Evolutionary conservation across 2,113 vertebrate species (phyloP), one percentile per base, ranked within the genome.

Genomic region (Nettapus auritus): DNA sequence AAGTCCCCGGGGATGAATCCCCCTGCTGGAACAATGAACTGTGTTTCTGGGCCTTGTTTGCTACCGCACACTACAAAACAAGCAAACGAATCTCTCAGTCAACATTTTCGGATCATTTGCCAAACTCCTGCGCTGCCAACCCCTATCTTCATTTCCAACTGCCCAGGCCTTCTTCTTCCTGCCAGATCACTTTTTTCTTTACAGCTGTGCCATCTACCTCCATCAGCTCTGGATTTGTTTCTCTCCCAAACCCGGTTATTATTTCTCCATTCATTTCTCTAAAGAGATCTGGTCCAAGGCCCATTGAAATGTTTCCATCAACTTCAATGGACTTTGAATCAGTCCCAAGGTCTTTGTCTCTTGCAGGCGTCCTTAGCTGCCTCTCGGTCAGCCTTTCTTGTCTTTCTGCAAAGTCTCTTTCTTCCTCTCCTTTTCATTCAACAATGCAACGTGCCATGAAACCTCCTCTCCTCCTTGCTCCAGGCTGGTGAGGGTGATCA

Each of bases 311-410:
- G 8, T 40, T 94, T 79, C 74, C 31, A 20, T 62, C 0, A 5
- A 38, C 59, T 89, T 82, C 70, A 95, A 74, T 85, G 78, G 63
- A 50, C 42, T 90, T 95, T 95, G 86, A 94, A 92, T 73, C 50
- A 46, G 74, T 29, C 38, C 74, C 84, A 93, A 46, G 0, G 2
- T 76, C 69, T 91, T 90, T 92, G 79, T 96, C 25, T 96, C 62
- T 59, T 76, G 59, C 64, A 78, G 70, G 34, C 33, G 2, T 53
- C 80, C 83, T 90, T 17, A 74, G 57, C 40, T 89, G 59, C 31
- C 31, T 81, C 34, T 64, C 42, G 46, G 60, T 71, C 68, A 91
- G n/a, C 8, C 36, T 88, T 52, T 81, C 38, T 85, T 84, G 57
- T 68, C 78, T 42, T 79, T 82, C 52, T 81, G 29, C 44, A 67